phyloP scores from a whole-genome alignment of 2,113 vertebrate species.

The Cygnus atratus region DNA sequence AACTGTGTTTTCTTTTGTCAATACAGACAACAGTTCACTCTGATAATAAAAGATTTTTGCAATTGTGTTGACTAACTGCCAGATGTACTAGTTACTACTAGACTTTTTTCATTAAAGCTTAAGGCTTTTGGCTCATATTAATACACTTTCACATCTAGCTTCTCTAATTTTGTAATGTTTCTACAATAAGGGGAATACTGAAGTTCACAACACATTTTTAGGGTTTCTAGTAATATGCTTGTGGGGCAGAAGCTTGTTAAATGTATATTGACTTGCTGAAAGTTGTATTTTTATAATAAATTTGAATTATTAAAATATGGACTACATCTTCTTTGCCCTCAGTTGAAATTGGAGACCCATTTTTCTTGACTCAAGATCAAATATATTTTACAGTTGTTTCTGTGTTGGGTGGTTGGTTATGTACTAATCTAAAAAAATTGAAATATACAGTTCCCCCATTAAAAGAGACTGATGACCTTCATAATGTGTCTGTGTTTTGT shows the following conservation, averaged over 20 bases:
- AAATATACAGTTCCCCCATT: slow-evolving; percentile 76
- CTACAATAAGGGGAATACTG: not conserved
- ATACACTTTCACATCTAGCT: not conserved
- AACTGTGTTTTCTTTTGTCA: slow-evolving; percentile 14
- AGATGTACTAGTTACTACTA: slow-evolving; percentile 28
- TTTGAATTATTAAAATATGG: slow-evolving; percentile 57
- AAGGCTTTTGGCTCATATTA: slow-evolving; percentile 18
- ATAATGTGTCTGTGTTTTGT: slow-evolving; percentile 83
- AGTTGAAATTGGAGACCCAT: slow-evolving; percentile 70
- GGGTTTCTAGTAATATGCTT: slow-evolving; percentile 51
- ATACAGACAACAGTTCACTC: slow-evolving; percentile 29
- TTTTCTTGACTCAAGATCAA: slow-evolving; percentile 57
- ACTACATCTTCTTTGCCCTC: slow-evolving; percentile 76
- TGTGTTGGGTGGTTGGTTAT: slow-evolving; percentile 75
- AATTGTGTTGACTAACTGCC: slow-evolving; percentile 35
- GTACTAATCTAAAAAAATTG: slow-evolving; percentile 74
- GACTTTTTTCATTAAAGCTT: slow-evolving; percentile 11
- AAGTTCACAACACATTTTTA: slow-evolving; percentile 11
- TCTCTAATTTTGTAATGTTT: slow-evolving; percentile 11
- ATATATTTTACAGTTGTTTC: slow-evolving; percentile 69
- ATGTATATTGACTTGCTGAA: slow-evolving; percentile 67
- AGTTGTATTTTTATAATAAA: slow-evolving; percentile 77
- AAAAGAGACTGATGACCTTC: slow-evolving; percentile 80
- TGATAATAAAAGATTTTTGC: slow-evolving; percentile 41
- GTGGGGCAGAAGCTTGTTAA: slow-evolving; percentile 66